These are phyloP conservation scores for Osmoderma eremita DNA, from an alignment of 2,888 invertebrate genomes.

Conservation along the genomic window DNA sequence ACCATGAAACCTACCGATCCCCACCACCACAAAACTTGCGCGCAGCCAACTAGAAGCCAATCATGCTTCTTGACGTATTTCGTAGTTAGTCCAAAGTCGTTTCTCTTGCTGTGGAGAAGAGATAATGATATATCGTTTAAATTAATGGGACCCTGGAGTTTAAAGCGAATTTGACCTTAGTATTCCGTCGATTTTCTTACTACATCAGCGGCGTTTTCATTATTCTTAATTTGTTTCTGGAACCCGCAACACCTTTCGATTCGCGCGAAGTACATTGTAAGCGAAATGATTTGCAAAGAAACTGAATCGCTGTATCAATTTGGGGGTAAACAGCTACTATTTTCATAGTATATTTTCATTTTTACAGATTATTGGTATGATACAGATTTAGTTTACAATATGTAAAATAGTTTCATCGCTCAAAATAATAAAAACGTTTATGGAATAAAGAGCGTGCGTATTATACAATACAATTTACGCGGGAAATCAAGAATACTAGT, in stretches of 20 bases:
- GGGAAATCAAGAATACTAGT: no score
- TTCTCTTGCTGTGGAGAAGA: conserved; percentile 46
- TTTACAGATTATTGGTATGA: no score
- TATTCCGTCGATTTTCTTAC: conserved; percentile 30
- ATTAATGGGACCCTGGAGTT: conserved; percentile 45
- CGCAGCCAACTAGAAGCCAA: conserved; percentile 36
- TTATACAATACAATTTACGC: no score
- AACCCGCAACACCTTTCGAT: conserved; percentile 11
- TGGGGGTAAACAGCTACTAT: not conserved
- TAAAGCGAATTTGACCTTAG: conserved; percentile 46
- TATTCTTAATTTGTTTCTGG: conserved; percentile 29
- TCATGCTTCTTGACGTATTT: conserved; percentile 39
- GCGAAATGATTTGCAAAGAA: conserved; percentile 32
- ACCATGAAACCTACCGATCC: conserved; percentile 42
- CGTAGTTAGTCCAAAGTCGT: conserved; percentile 50
- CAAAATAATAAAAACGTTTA: no score
- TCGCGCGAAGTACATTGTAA: conserved; percentile 1
- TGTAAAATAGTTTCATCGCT: no score
- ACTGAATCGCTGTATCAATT: conserved; percentile 11
- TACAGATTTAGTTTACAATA: no score
- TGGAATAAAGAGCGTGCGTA: no score
- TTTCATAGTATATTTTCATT: not conserved
- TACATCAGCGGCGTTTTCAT: conserved; percentile 22
- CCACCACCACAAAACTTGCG: conserved; percentile 40
- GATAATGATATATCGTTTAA: conserved; percentile 50